Conservation (phyloP, 2,888 invertebrate species). For the Drosophila putrida region DNA sequence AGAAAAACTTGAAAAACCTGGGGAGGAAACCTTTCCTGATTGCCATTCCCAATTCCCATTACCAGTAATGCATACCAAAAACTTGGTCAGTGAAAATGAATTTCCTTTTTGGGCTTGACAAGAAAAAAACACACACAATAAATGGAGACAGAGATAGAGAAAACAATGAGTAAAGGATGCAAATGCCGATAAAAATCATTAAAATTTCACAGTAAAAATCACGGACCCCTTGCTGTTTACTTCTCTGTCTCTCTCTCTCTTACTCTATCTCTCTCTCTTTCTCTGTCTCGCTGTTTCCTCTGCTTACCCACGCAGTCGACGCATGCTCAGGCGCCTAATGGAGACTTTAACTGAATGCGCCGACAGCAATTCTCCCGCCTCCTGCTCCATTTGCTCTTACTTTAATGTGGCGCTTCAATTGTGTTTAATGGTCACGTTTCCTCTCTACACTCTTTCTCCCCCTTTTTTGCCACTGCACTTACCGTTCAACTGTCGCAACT, state of each 20-base stretch:
- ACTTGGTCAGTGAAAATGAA: conserved; percentile 71
- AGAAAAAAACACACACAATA: conserved; percentile 11
- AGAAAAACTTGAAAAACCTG: conserved; percentile 49
- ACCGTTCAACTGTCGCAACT: conserved; percentile 69
- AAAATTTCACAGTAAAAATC: conserved; percentile 26
- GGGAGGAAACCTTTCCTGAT: conserved; percentile 61
- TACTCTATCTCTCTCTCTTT: background rate
- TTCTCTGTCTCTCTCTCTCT: conserved; percentile 5
- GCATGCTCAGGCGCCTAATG: conserved; percentile 58
- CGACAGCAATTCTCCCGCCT: conserved; percentile 32
- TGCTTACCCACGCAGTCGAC: conserved; percentile 39
- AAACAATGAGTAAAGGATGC: conserved; percentile 54
- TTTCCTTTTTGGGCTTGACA: conserved; percentile 56
- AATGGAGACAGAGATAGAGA: conserved; percentile 15
- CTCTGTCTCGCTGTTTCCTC: conserved; percentile 3
- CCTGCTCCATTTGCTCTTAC: conserved; percentile 2
- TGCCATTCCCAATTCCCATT: conserved; percentile 59
- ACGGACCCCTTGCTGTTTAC: conserved; percentile 14
- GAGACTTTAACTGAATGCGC: conserved; percentile 65
- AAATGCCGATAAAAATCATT: conserved; percentile 57
- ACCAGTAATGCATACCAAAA: conserved; percentile 35
- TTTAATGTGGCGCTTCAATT: conserved; percentile 72
- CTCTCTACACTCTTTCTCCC: background rate
- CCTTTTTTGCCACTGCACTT: conserved; percentile 58
- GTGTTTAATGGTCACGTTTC: conserved; percentile 65